Percentiles rank a stretch among this genome's conserved stretches.
phyloP scores from a whole-genome alignment of 2,113 vertebrate species.

The Mastomys natalensis region DNA sequence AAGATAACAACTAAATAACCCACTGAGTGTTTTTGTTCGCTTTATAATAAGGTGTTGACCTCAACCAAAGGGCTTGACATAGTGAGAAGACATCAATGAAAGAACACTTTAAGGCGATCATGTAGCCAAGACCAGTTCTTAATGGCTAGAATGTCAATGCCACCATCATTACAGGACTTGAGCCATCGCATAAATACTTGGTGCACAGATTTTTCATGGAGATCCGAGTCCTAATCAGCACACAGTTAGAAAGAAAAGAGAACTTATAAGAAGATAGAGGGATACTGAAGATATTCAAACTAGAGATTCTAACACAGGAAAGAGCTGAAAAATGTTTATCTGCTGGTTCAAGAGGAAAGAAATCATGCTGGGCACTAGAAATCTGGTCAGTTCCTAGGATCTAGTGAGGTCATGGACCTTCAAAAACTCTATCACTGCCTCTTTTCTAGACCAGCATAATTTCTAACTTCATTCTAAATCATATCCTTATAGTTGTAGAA shows the following conservation, averaged over 20 bases:
- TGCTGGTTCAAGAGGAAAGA: not conserved
- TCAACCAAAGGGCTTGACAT: constrained; percentile 11
- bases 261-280: not conserved
- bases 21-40: not conserved
- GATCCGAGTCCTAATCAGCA: not conserved
- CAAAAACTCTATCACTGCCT: not conserved
- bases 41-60: constrained; percentile 64
- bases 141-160: not conserved
- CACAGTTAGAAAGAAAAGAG: not conserved
- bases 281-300: not conserved
- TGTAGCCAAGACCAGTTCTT: not conserved
- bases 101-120: not conserved
- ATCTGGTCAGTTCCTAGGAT: not conserved
- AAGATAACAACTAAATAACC: constrained; percentile 53
- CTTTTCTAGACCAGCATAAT: not conserved
- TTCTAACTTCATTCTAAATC: not conserved
- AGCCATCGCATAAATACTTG: not conserved
- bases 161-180: not conserved
- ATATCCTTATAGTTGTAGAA: not conserved
- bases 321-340: not conserved
- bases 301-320: not conserved
- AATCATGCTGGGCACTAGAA: not conserved
- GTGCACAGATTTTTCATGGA: not conserved
- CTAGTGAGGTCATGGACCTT: not conserved
- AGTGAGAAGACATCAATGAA: not conserved